Evolutionary conservation across 2,113 vertebrate species (phyloP), one percentile per base, ranked within the genome.

Genomic region (Xiphophorus couchianus): DNA sequence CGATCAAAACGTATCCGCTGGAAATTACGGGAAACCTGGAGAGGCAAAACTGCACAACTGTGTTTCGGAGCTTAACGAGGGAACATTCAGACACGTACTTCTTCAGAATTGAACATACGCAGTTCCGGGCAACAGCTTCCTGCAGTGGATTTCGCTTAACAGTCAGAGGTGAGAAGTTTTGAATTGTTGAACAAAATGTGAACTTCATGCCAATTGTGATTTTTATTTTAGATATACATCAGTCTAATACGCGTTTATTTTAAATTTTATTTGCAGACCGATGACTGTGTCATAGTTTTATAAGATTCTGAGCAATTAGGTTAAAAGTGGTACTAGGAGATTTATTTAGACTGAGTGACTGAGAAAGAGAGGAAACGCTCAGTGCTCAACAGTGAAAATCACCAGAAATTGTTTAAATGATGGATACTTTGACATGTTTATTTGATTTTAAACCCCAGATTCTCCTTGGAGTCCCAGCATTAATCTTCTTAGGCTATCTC

Each of bases 121-220:
- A 0, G 0, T 86, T 70, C 66, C 17, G 0, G 0, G 75, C 60
- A 80, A 88, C 84, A 33, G 91, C 75, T 44, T 0, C 0, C 3
- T 80, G 80, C 35, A 1, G 72, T 51, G 17, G 28, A 70, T 4
- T 89, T 84, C 0, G 27, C 0, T 83, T 91, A 39, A 76, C 0
- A 31, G 68, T 91, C 22, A 37, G 0, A 42, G 86, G 88, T 92
- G 71, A 87, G 77, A 44, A 0, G 12, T 10, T 10, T 12, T 22
- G 17, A 58, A 58, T 3, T n/a, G n/a, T 19, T 48, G 19, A 48
- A 5, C 17, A 15, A 19, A 48, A 19, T 48, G 14, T 48, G 5
- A 48, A 19, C 17, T 48, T 48, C 5, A 42, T 13, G 14, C 39
- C 13, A 4, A 4, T 42, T 42, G 39, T 15, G 39, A 15, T 42